Evolutionary conservation across 1,140 invertebrate genomes (phyloP), one percentile per base, ranked within the genome.

Genomic region (Zaprionus camerounensis): DNA sequence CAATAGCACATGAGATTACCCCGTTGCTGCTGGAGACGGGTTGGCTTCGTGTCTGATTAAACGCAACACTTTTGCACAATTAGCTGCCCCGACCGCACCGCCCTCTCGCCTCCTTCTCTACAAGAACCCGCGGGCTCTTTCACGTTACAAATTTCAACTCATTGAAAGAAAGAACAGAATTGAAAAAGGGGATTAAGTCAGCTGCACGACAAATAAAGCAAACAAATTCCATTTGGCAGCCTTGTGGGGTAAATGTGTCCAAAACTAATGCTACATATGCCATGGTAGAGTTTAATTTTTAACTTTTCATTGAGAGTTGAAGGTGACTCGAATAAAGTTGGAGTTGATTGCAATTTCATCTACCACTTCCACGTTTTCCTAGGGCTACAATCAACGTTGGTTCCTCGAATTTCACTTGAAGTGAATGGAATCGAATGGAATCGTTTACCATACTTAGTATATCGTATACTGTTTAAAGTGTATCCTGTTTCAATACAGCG

Each of bases 1-100:
- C n/a, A 46, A 46, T 46, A 17, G 6, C n/a, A 46, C 17, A 44
- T 44, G 7, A 17, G 41, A 44, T 44, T 44, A n/a, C n/a, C 6
- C n/a, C 41, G n/a, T 34, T 0, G 31, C 9, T 9, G 9, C 9
- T 34, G 31, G 31, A 34, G 31, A 34, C 31, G 28, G 28, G 28
- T 31, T 31, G 7, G 28, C 28, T 9, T 9, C 15, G 41, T 46
- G 41, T 17, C 41, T 46, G n/a, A 46, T 46, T 46, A 46, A 46
- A 46, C 41, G n/a, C 41, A 46, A 17, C 41, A 46, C 41, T 46
- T 46, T 46, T 20, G 41, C 41, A 46, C 41, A 46, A 46, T 46
- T 17, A 46, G 41, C 41, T 17, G 36, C 12, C 36, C 12, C 7
- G 3, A 15, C 13, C 36, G 5, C 41, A 3, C 41, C 7, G 0